These are phyloP conservation scores for Macheiramphus alcinus DNA, from an alignment of 2,113 vertebrate species.

Conservation along the genomic window DNA sequence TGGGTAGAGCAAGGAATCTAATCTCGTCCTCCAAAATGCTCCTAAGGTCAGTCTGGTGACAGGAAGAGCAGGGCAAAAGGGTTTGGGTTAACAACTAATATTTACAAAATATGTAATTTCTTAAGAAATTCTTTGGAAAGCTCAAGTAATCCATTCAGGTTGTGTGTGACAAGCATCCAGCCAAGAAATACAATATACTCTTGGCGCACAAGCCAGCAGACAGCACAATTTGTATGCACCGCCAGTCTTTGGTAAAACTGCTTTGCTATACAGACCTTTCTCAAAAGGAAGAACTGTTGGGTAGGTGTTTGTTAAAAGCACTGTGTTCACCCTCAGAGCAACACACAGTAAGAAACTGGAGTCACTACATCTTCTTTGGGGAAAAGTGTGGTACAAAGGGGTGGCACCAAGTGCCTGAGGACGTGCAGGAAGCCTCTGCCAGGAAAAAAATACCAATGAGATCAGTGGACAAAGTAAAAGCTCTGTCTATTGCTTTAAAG, in stretches of 20 bases:
- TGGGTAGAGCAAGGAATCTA: background rate
- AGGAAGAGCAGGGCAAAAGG: background rate
- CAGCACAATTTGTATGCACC: background rate
- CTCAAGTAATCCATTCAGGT: background rate
- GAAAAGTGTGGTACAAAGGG: background rate
- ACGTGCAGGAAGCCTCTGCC: background rate
- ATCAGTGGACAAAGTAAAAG: background rate
- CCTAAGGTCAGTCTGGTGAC: background rate
- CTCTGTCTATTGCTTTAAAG: background rate
- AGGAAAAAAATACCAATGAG: background rate
- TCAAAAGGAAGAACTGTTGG: background rate
- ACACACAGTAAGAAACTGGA: background rate
- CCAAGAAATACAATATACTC: background rate
- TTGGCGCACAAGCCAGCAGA: background rate
- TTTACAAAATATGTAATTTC: background rate
- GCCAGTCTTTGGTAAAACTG: background rate
- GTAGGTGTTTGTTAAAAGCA: background rate
- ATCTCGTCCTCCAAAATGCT: accelerated
- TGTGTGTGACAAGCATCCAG: background rate
- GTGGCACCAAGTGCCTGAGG: background rate
- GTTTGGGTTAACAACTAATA: background rate
- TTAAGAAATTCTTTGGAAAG: background rate
- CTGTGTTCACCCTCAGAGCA: background rate
- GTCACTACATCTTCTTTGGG: background rate
- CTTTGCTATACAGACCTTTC: background rate